Evolutionary conservation across 2,113 vertebrate genomes (phyloP), one percentile per base, ranked within the genome.

Genomic region (Terrapene triunguis): DNA sequence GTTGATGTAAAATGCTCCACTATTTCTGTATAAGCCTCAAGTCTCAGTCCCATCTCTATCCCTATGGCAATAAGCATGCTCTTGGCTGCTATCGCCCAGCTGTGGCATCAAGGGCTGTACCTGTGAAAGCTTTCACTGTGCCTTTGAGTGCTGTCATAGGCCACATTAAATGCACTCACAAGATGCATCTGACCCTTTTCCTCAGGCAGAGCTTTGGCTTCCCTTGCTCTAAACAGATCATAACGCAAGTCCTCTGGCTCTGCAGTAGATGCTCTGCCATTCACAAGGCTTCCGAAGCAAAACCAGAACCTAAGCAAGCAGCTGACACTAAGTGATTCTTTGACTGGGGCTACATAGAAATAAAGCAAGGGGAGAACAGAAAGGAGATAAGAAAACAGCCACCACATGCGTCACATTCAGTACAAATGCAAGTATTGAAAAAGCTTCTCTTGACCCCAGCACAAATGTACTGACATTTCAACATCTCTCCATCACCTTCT

Each of bases 351-450:
- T 72, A 53, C 3, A 10, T 10, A 44, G 48, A 88, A 81, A 50
- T 5, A 13, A n/a, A 53, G 35, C 47, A 48, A 81, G 81, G 27
- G 44, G 88, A 55, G 25, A 53, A 25, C 14, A 82, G 62, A 83
- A 86, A 89, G 83, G 83, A 84, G n/a, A 35, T 0, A 0, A 62
- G 74, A 27, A 57, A 51, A 69, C 27, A 84, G 88, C 74, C 62
- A 38, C 2, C 2, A 44, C 0, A 6, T 9, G 0, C 48, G 38
- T 17, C 51, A 59, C 27, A 38, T 25, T 16, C 1, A 0, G 5
- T 29, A 21, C 1, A 85, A 62, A 69, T 22, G 9, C 19, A 50
- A 59, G 80, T n/a, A 35, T 35, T 27, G 22, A 84, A 35, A 92
- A 80, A 76, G 69, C 2, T 10, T 16, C 29, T 69, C 74, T 62